phyloP scores from a whole-genome alignment of 2,797 vertebrate genomes.

The Rhynchonycteris naso region DNA sequence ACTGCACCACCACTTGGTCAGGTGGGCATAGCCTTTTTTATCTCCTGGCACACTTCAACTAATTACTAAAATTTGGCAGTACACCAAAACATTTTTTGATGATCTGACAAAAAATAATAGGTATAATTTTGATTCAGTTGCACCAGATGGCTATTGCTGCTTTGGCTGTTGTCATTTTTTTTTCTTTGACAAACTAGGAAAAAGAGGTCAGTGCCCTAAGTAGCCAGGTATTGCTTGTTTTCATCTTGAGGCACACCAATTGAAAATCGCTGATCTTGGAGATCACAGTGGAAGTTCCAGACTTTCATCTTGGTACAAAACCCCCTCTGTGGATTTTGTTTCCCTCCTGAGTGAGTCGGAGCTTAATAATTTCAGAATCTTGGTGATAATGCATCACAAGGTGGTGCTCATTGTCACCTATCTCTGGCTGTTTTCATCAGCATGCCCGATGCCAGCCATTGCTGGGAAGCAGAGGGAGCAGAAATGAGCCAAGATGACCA shows the following conservation, averaged over 20 bases:
- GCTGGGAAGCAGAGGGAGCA: background rate
- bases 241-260: background rate
- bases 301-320: background rate
- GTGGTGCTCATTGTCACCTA: conserved; percentile 2
- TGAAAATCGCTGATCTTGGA: background rate
- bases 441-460: background rate
- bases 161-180: background rate
- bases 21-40: background rate
- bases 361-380: conserved; percentile 23
- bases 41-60: background rate
- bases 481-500: background rate
- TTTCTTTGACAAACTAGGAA: background rate
- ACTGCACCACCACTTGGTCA: no score
- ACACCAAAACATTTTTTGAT: background rate
- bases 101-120: background rate
- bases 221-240: background rate
- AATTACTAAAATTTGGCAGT: background rate
- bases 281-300: background rate
- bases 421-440: background rate
- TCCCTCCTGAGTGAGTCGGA: conserved; percentile 53
- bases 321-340: conserved; percentile 1
- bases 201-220: background rate
- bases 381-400: conserved; percentile 37
- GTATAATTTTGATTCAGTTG: background rate
- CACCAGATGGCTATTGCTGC: background rate